phyloP scores from a whole-genome alignment of 2,113 vertebrate species.

The Festucalex cinctus region DNA sequence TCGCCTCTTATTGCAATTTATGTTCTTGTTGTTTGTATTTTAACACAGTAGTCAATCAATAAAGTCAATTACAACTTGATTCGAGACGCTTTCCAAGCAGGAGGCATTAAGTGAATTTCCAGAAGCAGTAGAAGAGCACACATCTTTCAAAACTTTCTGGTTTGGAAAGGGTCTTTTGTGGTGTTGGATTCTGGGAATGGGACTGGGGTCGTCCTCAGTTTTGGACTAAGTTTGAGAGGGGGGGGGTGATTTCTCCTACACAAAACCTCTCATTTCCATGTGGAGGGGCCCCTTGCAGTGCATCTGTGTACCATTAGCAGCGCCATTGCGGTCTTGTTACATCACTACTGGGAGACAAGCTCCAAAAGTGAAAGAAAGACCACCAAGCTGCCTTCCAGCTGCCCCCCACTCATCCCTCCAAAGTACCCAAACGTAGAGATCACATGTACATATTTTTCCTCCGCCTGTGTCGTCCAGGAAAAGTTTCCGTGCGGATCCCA shows the following conservation, averaged over 20 bases:
- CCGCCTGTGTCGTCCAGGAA: conserved; percentile 41
- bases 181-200: conserved; percentile 51
- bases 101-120: background rate
- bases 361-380: conserved; percentile 34
- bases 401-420: conserved; percentile 19
- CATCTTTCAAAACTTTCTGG: conserved; percentile 25
- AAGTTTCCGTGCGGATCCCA: conserved; percentile 60
- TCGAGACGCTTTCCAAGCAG: background rate
- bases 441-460: conserved; percentile 15
- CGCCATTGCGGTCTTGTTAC: conserved; percentile 41
- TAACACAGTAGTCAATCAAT: background rate
- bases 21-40: background rate
- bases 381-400: conserved; percentile 40
- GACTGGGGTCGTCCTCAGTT: conserved; percentile 25
- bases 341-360: conserved; percentile 42
- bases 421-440: conserved; percentile 46
- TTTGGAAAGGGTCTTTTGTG: conserved; percentile 42
- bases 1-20: background rate
- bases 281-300: conserved; percentile 46
- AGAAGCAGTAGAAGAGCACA: conserved; percentile 20
- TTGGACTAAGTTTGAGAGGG: conserved; percentile 13
- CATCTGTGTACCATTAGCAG: conserved; percentile 68
- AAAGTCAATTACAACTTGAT: background rate
- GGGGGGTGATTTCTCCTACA: conserved; percentile 26
- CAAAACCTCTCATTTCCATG: conserved; percentile 54